Base-by-base conservation (phyloP, 2,888 invertebrate species). In the Argyra leucocephala region DNA sequence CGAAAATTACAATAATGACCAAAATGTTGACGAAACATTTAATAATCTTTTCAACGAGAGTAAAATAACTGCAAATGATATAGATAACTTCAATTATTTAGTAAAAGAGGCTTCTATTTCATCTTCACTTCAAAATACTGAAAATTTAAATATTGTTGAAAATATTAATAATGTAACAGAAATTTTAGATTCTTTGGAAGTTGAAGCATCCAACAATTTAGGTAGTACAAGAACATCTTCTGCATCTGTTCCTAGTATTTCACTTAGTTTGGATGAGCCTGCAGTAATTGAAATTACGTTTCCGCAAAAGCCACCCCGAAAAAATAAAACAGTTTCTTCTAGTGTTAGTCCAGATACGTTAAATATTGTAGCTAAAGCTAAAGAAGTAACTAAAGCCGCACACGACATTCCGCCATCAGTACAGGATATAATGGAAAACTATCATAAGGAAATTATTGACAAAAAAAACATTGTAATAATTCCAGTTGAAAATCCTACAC, bases 341-440 rank as follows among this genome's bases (percentile, higher is more conserved):
- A 75, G 75, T 68, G 75, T 74, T 31, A 68, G 66, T 60, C 71
- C 76, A 0, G 70, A 75, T 3, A 60, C 71, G 1, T 73, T 73
- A 4, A 71, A 73, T 48, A 70, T 73, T 0, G 74, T 75, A 0
- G 74, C 74, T 24, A 73, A 74, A 6, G 66, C 76, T 0, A 75
- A 74, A 59, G 72, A 73, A 26, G 76, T 78, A 22, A 70, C 75
- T 9, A 75, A 73, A 64, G 65, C 78, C 18, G 69, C 78, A 0
- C 67, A 71, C 2, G 68, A 72, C 65, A 78, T 79, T 75, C 72
- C 78, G 1, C 78, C 78, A 2, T 79, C 79, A 1, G 75, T 79
- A 1, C 78, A 79, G 67, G 78, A 79, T 62, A 66, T 78, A 22
- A 57, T 79, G 24, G 26, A 61, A 26, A 61, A 10, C 18, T 10